Evolutionary conservation across 2,113 vertebrate genomes (phyloP), one percentile per base, ranked within the genome.

Genomic region (Rhinoptilus africanus): DNA sequence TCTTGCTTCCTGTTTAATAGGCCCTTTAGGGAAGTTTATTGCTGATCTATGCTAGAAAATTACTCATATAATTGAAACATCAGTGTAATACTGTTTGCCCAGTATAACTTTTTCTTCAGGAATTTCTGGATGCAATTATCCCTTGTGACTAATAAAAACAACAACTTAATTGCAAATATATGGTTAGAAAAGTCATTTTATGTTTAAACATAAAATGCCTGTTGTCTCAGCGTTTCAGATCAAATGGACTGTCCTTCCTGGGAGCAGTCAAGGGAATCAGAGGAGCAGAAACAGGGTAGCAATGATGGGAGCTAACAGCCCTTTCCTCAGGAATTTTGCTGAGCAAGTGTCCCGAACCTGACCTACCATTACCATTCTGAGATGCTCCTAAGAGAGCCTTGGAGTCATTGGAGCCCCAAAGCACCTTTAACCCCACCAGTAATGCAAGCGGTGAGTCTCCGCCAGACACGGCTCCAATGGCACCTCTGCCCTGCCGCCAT

Each of bases 101-200:
- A 16, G 39, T n/a, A 64, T n/a, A 92, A 81, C 26, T 28, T 95
- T 92, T 90, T 85, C 73, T 86, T 88, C 3, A 10, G n/a, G 64
- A 95, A 89, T 96, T 98, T 97, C 97, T 98, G 96, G 95, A 96
- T 93, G 85, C 91, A 97, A 97, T 98, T 97, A 97, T 56, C 91
- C 60, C 91, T 96, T 90, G 83, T 95, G 90, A 96, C 96, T 97
- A 97, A 97, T 96, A 97, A 98, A 97, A 96, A 89, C 92, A 97
- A 89, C 47, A 24, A 76, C 26, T 91, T 97, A 96, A 97, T 97
- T 97, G 92, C 32, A 97, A 96, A 94, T 96, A 94, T 26, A 67
- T 92, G 82, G 83, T 92, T 93, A 92, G 89, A 96, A 87, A 94
- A 77, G 89, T 90, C 82, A 95, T 93, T 97, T 93, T 94, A 87